Conservation (phyloP, 1,140 invertebrate genomes). For the Hestina assimilis region DNA sequence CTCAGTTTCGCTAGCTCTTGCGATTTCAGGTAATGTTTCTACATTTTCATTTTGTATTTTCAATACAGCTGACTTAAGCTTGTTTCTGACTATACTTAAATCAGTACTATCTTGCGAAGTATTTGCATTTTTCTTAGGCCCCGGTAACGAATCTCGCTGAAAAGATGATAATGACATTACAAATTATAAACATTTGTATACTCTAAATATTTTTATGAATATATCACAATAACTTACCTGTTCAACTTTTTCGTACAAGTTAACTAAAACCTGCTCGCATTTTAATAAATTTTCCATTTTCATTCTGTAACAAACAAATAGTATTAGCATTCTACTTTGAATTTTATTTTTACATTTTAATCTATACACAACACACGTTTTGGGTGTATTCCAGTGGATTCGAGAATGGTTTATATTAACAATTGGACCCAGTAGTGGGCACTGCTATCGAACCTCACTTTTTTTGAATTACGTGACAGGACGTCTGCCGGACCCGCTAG, state of each 20-base stretch:
- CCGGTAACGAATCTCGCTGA: conserved; percentile 44
- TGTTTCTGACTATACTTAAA: conserved; percentile 48
- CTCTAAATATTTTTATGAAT: background rate
- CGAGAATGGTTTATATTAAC: too few species aligned
- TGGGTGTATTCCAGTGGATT: too few species aligned
- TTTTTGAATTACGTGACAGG: too few species aligned
- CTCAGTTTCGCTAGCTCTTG: conserved; percentile 46
- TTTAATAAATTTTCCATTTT: conserved; percentile 82
- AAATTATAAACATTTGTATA: background rate
- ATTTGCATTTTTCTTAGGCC: conserved; percentile 7
- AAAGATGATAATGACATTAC: conserved; percentile 27
- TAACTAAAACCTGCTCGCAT: conserved; percentile 82
- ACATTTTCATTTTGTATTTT: conserved; percentile 37
- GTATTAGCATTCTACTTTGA: too few species aligned
- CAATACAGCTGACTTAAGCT: conserved; percentile 45
- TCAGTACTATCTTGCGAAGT: conserved; percentile 32
- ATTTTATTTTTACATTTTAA: too few species aligned
- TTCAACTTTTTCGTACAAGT: conserved; percentile 81
- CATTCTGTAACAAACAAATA: conserved; percentile 79
- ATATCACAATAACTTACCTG: conserved; percentile 71
- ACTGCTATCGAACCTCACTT: too few species aligned
- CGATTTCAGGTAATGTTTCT: conserved; percentile 61
- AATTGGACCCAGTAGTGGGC: too few species aligned
- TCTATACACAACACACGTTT: conserved; percentile 6
- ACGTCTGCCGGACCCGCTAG: too few species aligned